Evolutionary conservation across 2,797 vertebrate genomes (phyloP).

Genomic region (Echiichthys vipera): DNA sequence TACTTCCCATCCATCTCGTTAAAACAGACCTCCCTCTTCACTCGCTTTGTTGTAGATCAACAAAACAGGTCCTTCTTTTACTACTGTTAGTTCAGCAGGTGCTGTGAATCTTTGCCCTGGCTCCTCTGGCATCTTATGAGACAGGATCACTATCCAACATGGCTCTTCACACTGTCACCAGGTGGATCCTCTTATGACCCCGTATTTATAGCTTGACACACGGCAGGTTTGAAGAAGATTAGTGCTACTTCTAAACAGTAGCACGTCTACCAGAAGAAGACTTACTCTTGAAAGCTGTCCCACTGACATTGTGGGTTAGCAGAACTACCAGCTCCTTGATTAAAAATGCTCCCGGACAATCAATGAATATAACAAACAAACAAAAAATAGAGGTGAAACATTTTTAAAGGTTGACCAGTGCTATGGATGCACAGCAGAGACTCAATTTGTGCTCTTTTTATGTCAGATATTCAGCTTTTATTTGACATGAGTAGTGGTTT

Average conservation of each 20-base stretch:
- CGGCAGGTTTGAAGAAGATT: constrained; percentile 78
- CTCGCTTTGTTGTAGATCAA: neutral
- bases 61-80: constrained; percentile 14
- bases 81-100: constrained; percentile 12
- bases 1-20: neutral
- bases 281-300: constrained; percentile 34
- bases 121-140: constrained; percentile 25
- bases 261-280: constrained; percentile 8
- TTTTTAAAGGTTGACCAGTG: neutral
- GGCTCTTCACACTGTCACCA: constrained; percentile 50
- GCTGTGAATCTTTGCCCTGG: constrained; percentile 20
- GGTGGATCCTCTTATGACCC: constrained; percentile 66
- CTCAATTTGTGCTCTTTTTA: neutral
- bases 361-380: neutral
- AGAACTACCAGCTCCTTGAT: neutral
- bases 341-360: neutral
- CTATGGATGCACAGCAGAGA: neutral
- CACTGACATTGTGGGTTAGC: constrained; percentile 29
- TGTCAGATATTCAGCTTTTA: neutral
- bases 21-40: neutral
- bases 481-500: neutral
- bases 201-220: constrained; percentile 72
- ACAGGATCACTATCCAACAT: constrained; percentile 33
- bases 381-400: neutral
- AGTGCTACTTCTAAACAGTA: constrained; percentile 51